Percentiles rank a stretch among this genome's conserved stretches.
Evolutionary conservation across 2,888 invertebrate genomes (phyloP).

Genomic region (Aproaerema taeniolella): DNA sequence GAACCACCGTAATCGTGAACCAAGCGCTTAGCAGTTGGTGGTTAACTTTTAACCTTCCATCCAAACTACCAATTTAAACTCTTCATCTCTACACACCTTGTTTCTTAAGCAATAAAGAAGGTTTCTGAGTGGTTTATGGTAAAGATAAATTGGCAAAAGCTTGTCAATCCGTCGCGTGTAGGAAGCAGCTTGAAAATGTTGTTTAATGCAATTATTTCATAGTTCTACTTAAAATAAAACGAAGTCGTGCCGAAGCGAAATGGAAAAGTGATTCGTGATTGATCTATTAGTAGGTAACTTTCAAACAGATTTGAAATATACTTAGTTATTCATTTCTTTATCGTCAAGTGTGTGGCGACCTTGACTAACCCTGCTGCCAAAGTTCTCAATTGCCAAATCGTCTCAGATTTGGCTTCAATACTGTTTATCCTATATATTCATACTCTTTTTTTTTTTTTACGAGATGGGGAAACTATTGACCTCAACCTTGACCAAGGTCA

Average conservation of each 20-base stretch:
- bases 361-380: too few species aligned
- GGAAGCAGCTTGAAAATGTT: conserved; percentile 37
- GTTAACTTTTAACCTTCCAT: conserved; percentile 51
- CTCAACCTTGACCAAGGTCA: too few species aligned
- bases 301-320: too few species aligned
- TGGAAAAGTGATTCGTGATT: conserved; percentile 3
- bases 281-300: too few species aligned
- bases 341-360: too few species aligned
- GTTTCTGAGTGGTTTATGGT: conserved; percentile 1
- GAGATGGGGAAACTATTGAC: too few species aligned
- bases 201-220: conserved; percentile 53
- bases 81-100: conserved; percentile 7
- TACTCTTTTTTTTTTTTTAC: too few species aligned
- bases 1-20: conserved; percentile 29
- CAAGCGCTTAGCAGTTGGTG: conserved; percentile 35
- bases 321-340: too few species aligned
- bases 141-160: conserved; percentile 14
- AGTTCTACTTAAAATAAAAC: conserved; percentile 33
- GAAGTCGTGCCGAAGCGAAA: conserved; percentile 24
- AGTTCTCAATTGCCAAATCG: too few species aligned
- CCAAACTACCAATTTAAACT: conserved; percentile 14
- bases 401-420: too few species aligned
- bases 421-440: too few species aligned
- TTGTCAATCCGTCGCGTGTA: conserved; percentile 40
- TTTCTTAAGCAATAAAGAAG: background rate